Percentiles rank a stretch among this genome's conserved stretches.
phyloP scores from a whole-genome alignment of 2,888 invertebrate species.

The Taenaris catops region DNA sequence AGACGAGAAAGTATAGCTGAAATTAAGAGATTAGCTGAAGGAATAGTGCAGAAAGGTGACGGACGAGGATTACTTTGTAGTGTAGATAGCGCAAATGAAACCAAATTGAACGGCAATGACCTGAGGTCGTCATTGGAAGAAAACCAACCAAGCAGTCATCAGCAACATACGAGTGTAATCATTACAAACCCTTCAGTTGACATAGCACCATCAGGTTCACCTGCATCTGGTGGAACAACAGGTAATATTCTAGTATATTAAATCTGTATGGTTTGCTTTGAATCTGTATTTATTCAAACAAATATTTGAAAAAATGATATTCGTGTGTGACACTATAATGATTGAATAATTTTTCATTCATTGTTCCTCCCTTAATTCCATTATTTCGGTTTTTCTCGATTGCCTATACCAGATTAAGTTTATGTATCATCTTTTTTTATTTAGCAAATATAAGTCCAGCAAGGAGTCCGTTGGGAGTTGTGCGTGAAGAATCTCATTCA shows the following conservation, averaged over 20 bases:
- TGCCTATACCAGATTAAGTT: too few species aligned
- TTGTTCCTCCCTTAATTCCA: too few species aligned
- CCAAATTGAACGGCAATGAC: constrained; percentile 52
- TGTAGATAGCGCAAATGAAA: constrained; percentile 62
- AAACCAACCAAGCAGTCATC: constrained; percentile 42
- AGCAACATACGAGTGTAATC: constrained; percentile 82
- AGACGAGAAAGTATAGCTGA: constrained; percentile 70
- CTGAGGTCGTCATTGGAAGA: constrained; percentile 55
- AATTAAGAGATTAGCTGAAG: constrained; percentile 68
- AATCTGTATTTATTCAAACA: too few species aligned
- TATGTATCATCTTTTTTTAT: too few species aligned
- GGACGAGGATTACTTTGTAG: constrained; percentile 64
- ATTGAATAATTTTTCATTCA: too few species aligned
- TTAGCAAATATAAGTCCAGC: constrained; percentile 69
- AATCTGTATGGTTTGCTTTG: too few species aligned
- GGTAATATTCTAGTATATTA: too few species aligned
- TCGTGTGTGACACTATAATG: too few species aligned
- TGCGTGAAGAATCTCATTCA: constrained; percentile 80
- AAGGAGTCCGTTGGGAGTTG: constrained; percentile 75
- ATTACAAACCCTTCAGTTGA: constrained; percentile 87
- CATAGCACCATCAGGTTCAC: constrained; percentile 70
- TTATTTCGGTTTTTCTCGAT: too few species aligned
- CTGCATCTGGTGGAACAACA: constrained; percentile 62
- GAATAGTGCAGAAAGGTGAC: constrained; percentile 71
- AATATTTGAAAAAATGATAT: too few species aligned